Evolutionary conservation across 2,797 vertebrate genomes (phyloP), one percentile per base, ranked within the genome.

Genomic region (Enteromius unitaeniatus): DNA sequence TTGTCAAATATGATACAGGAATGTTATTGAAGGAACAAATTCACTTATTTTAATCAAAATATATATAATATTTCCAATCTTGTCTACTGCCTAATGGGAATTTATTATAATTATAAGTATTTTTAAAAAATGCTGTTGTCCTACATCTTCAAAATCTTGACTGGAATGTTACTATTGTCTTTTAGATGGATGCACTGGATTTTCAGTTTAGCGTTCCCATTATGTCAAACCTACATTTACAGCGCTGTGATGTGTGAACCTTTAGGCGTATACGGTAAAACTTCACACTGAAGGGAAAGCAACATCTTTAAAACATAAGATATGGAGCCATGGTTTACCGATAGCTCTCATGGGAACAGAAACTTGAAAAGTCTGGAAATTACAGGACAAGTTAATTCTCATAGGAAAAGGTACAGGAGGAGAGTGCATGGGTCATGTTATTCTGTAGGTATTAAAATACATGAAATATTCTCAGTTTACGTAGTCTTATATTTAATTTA

Each of bases 281-380:
- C 26, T 45, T 69, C 15, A 42, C 0, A 7, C 3, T 21, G 26
- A 78, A 65, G 62, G 11, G 19, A 1, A 49, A 51, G 62, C 23
- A 65, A 34, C 40, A 79, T 79, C 26, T 79, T 67, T 67, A 34
- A 79, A 65, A 67, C 77, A 79, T 31, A 79, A 79, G 40, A 45
- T 62, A 28, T 1, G 13, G 34, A 60, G 55, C 53, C 4, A 28
- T 62, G 55, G n/a, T 47, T 7, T 21, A 21, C 45, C 51, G 77
- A 79, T 67, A 49, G 45, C 21, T 67, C 45, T 67, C 28, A 17
- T 11, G 21, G 62, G 45, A 53, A 67, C 9, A 80, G 34, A 69
- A 37, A 40, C 65, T 40, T 68, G 28, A 42, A 55, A 42, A 55
- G 47, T 55, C 45, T 65, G 19, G 11, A 62, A 51, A 53, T 67